Evolutionary conservation across 1,140 invertebrate genomes (phyloP), one percentile per base, ranked within the genome.

Genomic region (Ceratosolen fusciceps): DNA sequence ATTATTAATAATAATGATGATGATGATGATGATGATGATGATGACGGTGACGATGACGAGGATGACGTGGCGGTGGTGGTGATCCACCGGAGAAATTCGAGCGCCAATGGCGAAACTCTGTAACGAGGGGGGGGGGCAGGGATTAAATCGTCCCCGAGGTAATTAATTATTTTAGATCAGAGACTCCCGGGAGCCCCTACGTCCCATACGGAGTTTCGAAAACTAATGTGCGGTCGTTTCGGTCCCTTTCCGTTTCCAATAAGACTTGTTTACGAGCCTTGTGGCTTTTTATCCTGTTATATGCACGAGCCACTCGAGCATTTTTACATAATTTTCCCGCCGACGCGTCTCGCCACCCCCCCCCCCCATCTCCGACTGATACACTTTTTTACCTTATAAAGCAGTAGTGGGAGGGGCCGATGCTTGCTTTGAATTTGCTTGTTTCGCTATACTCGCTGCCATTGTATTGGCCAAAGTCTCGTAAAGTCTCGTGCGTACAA

Each of bases 71-170:
- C 21, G n/a, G 34, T 21, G 31, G 34, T 37, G 19, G 7, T 14
- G 5, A 19, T 8, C 7, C 14, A 37, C 8, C 49, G 37, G 67
- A 70, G 47, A 70, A 70, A 47, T 70, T 16, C 43, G 19, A 14
- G n/a, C 34, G 34, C 19, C 39, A 21, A 19, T 5, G n/a, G 5
- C 26, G 19, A 21, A 65, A 31, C 14, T 60, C 29, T 19, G 43
- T 43, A 70, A 70, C 67, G 39, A 70, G 67, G 8, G 31, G 60
- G n/a, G n/a, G n/a, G n/a, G n/a, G n/a, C n/a, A n/a, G n/a, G n/a
- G n/a, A n/a, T n/a, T n/a, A 65, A 65, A 65, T 65, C 37, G 31
- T 65, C n/a, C 19, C 0, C 60, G 2, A n/a, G n/a, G 4, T 65
- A 65, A 65, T 65, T 65, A 31, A 65, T 65, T 65, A 65, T 37